Evolutionary conservation across 23 tunicate genomes (phyloP), one percentile per base, ranked within the genome.

Genomic region (Halocynthia aurantium): DNA sequence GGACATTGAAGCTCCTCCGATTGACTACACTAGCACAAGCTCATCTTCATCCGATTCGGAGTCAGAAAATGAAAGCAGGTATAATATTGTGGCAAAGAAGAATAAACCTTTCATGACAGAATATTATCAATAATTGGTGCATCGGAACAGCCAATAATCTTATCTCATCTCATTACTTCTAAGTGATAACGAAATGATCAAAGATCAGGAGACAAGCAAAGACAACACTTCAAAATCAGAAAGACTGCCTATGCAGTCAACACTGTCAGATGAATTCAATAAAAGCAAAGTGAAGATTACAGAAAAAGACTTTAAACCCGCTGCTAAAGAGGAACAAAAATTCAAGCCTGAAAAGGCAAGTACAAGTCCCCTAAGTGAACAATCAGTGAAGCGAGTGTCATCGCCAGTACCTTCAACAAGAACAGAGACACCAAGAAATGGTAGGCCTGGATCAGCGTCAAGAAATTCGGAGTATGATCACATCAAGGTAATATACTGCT

Each of bases 1-100:
- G 17, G 97, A 91, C 72, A 78, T 91, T 75, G 90, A 91, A 83
- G 95, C 82, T n/a, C 95, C 87, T 57, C 95, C 95, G 2, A 31
- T 72, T 49, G 81, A 81, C 55, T 79, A 72, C 60, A 77, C 82
- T 15, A 77, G 84, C 6, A 80, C 83, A n/a, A 82, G 86, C 52
- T 87, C 93, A 13, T 85, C 85, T 50, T 72, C 76, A 9, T 67
- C 72, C 4, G 55, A 62, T 8, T 53, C 64, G 55, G 78, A 74
- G 55, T 82, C 86, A 6, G 85, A 86, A 7, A 82, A 86, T 40
- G 83, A 82, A 76, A 17, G 57, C n/a, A 74, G 64, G 78, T 74
- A 74, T 51, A 22, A 11, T 67, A 11, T 67, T 67, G 31, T 11
- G 72, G 31, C 18, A 67, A 11, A 67, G n/a, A n/a, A n/a, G 13